These are phyloP conservation scores for Lasiurus cinereus DNA, from an alignment of 2,113 vertebrate genomes.

Conservation along the genomic window DNA sequence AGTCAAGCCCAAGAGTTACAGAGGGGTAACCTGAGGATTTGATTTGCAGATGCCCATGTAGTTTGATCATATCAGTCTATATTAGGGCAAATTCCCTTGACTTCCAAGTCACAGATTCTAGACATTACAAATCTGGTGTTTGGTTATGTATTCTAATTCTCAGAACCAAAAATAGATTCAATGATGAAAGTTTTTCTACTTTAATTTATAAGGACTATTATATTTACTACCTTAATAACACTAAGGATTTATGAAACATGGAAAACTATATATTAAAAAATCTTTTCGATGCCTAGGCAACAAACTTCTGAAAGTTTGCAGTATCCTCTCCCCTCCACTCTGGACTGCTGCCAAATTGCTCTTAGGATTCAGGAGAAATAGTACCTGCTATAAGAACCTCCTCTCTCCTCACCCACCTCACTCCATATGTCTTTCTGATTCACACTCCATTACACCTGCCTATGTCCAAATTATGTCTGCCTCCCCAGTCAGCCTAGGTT, in stretches of 20 bases:
- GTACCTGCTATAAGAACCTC: not conserved
- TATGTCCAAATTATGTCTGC: not conserved
- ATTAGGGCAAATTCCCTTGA: not conserved
- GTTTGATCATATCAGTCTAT: not conserved
- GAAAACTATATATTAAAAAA: not conserved
- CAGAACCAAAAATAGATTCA: conserved; percentile 14
- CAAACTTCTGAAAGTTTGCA: conserved; percentile 65
- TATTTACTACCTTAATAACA: not conserved
- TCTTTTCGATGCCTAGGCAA: conserved; percentile 49
- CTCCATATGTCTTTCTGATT: not conserved
- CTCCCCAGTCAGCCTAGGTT: not conserved
- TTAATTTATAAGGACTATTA: not conserved
- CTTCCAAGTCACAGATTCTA: not conserved
- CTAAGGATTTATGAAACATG: conserved; percentile 51
- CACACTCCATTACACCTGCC: fast-evolving
- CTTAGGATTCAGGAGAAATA: not conserved
- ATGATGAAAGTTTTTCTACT: not conserved
- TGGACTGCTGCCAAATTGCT: not conserved
- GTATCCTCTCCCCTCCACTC: not conserved
- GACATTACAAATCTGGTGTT: not conserved
- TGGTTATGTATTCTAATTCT: not conserved
- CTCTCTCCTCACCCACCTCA: not conserved
- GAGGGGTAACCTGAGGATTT: not conserved
- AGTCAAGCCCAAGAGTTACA: not conserved
- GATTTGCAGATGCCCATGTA: not conserved